These are phyloP conservation scores for Centroberyx gerrardi DNA, from an alignment of 2,797 vertebrate genomes.

Conservation along the genomic window DNA sequence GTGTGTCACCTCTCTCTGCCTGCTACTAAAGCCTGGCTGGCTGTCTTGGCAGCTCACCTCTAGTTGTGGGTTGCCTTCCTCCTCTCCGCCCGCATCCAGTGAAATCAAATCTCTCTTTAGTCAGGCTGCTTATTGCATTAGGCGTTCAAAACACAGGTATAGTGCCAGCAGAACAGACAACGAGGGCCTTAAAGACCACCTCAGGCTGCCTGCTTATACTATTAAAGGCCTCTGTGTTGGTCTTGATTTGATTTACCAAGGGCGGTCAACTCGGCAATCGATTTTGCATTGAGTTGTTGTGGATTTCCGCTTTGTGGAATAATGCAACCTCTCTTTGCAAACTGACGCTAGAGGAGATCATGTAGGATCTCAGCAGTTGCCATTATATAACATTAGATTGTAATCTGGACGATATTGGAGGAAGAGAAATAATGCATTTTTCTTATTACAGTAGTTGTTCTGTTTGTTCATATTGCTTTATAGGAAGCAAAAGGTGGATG, in stretches of 20 bases:
- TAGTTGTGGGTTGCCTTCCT: conserved; percentile 34
- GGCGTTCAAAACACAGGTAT: conserved; percentile 76
- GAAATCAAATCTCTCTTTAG: conserved; percentile 74
- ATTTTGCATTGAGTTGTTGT: conserved; percentile 78
- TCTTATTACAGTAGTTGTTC: conserved; percentile 7
- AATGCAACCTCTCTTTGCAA: conserved; percentile 58
- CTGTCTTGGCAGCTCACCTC: conserved; percentile 64
- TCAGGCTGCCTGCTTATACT: conserved; percentile 75
- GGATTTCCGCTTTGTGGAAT: conserved; percentile 75
- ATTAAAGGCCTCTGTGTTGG: conserved; percentile 80
- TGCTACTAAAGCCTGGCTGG: conserved; percentile 32
- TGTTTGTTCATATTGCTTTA: conserved; percentile 1
- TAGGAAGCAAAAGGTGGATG: neutral
- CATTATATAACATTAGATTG: conserved; percentile 27
- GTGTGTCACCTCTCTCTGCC: conserved; percentile 32
- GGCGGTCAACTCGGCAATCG: conserved; percentile 78
- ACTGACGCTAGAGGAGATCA: conserved; percentile 32
- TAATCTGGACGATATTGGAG: conserved; percentile 25
- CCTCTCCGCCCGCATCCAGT: conserved; percentile 22
- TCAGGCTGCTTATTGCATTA: conserved; percentile 82
- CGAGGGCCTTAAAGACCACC: conserved; percentile 76
- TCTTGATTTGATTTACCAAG: conserved; percentile 83
- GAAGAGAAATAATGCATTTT: conserved; percentile 20
- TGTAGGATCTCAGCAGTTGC: neutral
- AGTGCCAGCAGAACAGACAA: conserved; percentile 75